phyloP scores from a whole-genome alignment of 2,888 invertebrate species.

The Pseudococcus viburni region DNA sequence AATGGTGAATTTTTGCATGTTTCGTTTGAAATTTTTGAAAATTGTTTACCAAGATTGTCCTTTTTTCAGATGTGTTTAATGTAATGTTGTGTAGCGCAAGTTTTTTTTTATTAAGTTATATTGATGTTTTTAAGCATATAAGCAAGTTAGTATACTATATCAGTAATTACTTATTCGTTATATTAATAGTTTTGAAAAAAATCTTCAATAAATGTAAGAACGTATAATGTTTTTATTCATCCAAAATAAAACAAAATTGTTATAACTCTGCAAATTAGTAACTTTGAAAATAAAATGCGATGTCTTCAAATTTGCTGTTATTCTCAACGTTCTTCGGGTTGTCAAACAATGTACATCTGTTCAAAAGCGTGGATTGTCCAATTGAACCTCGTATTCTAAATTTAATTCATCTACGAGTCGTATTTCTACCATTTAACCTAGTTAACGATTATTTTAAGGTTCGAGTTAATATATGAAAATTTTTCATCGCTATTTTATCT shows the following conservation, averaged over 20 bases:
- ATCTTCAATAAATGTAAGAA: neutral
- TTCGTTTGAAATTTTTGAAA: neutral
- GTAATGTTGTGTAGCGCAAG: neutral
- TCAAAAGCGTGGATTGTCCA: too few species aligned
- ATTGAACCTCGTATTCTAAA: too few species aligned
- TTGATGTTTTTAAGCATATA: neutral
- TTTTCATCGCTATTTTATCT: too few species aligned
- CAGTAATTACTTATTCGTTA: conserved; percentile 7
- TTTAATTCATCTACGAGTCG: too few species aligned
- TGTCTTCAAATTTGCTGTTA: too few species aligned
- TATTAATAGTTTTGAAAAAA: conserved; percentile 12
- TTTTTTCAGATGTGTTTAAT: neutral
- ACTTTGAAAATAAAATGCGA: too few species aligned
- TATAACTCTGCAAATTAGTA: too few species aligned
- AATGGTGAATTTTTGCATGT: neutral
- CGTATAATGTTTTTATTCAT: neutral
- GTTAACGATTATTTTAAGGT: neutral
- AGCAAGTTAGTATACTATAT: neutral
- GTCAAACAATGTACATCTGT: too few species aligned
- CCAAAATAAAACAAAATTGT: too few species aligned
- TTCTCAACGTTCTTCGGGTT: too few species aligned
- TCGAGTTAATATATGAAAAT: neutral
- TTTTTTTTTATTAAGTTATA: neutral
- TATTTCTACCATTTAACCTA: neutral
- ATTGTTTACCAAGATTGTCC: neutral